These are phyloP conservation scores for Sparidentex hasta DNA, from an alignment of 2,797 vertebrate genomes.

Conservation along the genomic window DNA sequence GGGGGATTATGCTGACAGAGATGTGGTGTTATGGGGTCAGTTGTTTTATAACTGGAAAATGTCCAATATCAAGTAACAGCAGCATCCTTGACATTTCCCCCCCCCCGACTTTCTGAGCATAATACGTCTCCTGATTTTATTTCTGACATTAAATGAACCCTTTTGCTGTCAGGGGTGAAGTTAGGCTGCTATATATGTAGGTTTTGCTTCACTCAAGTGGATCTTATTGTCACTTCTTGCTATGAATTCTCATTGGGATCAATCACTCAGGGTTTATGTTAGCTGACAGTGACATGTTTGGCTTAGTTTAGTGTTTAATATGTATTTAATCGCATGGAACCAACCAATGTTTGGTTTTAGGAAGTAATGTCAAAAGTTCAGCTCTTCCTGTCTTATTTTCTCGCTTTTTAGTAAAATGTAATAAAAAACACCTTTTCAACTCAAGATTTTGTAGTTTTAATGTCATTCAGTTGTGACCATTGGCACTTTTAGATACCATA, in stretches of 20 bases:
- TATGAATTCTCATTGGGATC: not conserved
- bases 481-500: constrained; percentile 17
- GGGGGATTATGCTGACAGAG: constrained; percentile 22
- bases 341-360: not conserved
- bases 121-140: constrained; percentile 20
- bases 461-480: constrained; percentile 16
- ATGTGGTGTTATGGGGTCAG: not conserved
- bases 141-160: constrained; percentile 31
- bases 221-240: constrained; percentile 1
- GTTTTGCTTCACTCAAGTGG: not conserved
- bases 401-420: not conserved
- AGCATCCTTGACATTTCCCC: constrained; percentile 29
- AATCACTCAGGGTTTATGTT: not conserved
- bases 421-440: constrained; percentile 1
- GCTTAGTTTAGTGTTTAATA: constrained; percentile 1
- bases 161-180: constrained; percentile 13
- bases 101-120: constrained; percentile 3
- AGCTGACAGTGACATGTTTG: constrained; percentile 6
- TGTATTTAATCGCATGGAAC: not conserved
- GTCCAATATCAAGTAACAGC: not conserved
- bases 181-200: not conserved
- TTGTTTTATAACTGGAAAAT: constrained; percentile 14
- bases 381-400: not conserved
- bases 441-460: constrained; percentile 14
- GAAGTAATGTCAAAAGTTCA: not conserved